A percentile compares a stretch with the other conserved stretches of the same genome.
Evolutionary conservation across 1,140 invertebrate species (phyloP).

Genomic region (Batillaria attramentaria): DNA sequence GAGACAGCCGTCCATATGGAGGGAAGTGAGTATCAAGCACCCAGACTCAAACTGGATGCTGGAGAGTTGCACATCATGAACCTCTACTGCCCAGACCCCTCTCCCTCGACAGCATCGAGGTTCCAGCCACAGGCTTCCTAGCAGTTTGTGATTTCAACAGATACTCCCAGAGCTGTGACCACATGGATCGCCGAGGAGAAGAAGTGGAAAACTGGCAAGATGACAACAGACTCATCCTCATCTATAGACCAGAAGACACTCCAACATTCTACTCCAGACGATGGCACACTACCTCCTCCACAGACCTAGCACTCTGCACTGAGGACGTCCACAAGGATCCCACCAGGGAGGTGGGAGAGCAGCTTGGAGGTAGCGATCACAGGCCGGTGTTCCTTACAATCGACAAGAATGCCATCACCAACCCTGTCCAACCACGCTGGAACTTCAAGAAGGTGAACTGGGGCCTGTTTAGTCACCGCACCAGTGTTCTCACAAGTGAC

Average conservation of each 20-base stretch:
- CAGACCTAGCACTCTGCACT: constrained; percentile 35
- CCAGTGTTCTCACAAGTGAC: neutral
- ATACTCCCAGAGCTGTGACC: neutral
- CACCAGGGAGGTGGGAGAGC: constrained; percentile 9
- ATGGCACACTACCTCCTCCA: constrained; percentile 38
- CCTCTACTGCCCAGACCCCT: constrained; percentile 9
- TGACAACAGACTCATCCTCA: constrained; percentile 13
- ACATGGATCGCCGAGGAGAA: constrained; percentile 5
- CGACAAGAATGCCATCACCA: constrained; percentile 10
- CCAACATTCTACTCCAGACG: constrained; percentile 33
- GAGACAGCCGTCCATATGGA: neutral
- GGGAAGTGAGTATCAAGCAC: too few species aligned
- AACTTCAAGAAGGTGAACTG: constrained; percentile 34
- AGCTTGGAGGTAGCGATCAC: constrained; percentile 36
- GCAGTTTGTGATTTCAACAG: too few species aligned
- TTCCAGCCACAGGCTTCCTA: neutral
- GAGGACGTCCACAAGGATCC: constrained; percentile 29
- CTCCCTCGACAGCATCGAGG: neutral
- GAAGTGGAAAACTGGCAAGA: constrained; percentile 14
- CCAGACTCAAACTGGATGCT: neutral
- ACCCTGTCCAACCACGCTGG: neutral
- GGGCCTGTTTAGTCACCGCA: constrained; percentile 16
- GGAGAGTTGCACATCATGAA: neutral
- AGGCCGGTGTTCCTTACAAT: constrained; percentile 6
- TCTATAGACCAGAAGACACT: neutral